These are phyloP conservation scores for Lanistes nyassanus DNA, from an alignment of 1,140 invertebrate genomes.

Conservation along the genomic window DNA sequence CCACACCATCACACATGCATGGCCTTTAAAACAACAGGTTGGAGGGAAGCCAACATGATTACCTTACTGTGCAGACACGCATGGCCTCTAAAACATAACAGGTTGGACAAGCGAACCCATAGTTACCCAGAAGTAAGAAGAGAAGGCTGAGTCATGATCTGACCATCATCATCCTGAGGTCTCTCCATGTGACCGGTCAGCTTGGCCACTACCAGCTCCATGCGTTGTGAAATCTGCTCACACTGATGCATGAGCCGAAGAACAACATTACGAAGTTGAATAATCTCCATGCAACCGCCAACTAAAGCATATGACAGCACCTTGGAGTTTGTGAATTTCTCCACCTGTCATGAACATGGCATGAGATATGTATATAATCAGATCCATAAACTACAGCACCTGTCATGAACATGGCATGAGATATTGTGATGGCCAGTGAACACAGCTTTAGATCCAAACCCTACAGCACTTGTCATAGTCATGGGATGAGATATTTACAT, in stretches of 20 bases:
- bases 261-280: slow-evolving; percentile 67
- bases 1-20: no score
- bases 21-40: no score
- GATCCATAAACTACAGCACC: no score
- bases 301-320: slow-evolving; percentile 64
- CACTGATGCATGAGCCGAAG: slow-evolving; percentile 69
- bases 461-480: no score
- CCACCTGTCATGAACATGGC: slow-evolving; percentile 46
- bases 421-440: background rate
- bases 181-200: slow-evolving; percentile 52
- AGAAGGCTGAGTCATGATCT: slow-evolving; percentile 67
- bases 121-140: slow-evolving; percentile 63
- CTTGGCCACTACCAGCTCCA: slow-evolving; percentile 66
- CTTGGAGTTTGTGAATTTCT: slow-evolving; percentile 61
- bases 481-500: no score
- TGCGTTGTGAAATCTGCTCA: slow-evolving; percentile 66
- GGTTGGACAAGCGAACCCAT: slow-evolving; percentile 11
- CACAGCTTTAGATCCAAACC: background rate
- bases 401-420: background rate
- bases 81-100: no score
- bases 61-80: no score
- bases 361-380: no score
- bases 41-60: no score
- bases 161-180: slow-evolving; percentile 45
- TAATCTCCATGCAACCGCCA: slow-evolving; percentile 65